Evolutionary conservation across 35 echinoderm and acorn worm species (phyloP).

Genomic region (Strongylocentrotus purpuratus): DNA sequence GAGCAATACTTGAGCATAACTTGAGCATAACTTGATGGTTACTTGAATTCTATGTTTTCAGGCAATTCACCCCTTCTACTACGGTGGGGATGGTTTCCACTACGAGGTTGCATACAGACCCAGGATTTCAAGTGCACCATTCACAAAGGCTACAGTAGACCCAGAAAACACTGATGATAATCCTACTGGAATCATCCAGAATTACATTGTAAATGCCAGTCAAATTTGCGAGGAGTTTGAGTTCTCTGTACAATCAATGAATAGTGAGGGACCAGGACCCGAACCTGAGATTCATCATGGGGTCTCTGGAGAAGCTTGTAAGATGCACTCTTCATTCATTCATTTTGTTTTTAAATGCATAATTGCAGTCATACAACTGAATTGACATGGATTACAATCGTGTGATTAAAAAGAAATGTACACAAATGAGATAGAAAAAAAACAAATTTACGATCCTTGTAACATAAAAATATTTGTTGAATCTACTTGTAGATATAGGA

Average conservation of each 20-base stretch:
- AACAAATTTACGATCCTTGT: too few relatives aligned
- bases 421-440: too few relatives aligned
- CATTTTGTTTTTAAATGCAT: neutral
- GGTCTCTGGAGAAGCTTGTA: conserved; percentile 45
- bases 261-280: neutral
- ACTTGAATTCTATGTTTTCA: neutral
- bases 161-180: neutral
- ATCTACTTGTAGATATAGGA: too few relatives aligned
- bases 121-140: conserved; percentile 37
- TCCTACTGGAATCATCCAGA: neutral
- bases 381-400: too few relatives aligned
- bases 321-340: neutral
- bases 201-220: neutral
- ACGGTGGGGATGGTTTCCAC: conserved; percentile 70
- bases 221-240: conserved; percentile 40
- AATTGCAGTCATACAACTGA: too few relatives aligned
- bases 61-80: conserved; percentile 68
- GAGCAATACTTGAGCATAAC: too few relatives aligned
- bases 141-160: neutral
- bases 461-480: too few relatives aligned
- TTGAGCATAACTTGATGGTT: too few relatives aligned
- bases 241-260: conserved; percentile 35
- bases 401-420: too few relatives aligned
- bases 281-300: conserved; percentile 34
- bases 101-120: conserved; percentile 60